Evolutionary conservation across 1,140 invertebrate genomes (phyloP).

Genomic region (Drosophila subpulchrella): DNA sequence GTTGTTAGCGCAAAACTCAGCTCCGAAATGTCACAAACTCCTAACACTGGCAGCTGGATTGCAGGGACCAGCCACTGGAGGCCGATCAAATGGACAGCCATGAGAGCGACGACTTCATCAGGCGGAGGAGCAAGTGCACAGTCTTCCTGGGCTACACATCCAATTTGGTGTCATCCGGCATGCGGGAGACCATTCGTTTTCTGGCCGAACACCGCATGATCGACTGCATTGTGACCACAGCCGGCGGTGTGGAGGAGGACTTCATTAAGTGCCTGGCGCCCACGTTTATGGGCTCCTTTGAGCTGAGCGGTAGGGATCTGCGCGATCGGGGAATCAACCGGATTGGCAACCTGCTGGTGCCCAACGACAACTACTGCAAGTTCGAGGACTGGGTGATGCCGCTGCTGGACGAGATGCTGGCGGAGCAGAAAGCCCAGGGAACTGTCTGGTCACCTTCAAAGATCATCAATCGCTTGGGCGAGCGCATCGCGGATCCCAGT

Average conservation of each 20-base stretch:
- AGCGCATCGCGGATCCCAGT: slow-evolving; percentile 95
- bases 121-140: slow-evolving; percentile 93
- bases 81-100: slow-evolving; percentile 88
- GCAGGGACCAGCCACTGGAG: slow-evolving; percentile 87
- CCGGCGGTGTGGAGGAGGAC: slow-evolving; percentile 99
- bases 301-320: slow-evolving; percentile 91
- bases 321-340: slow-evolving; percentile 97
- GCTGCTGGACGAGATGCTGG: slow-evolving; percentile 95
- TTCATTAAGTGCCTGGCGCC: slow-evolving; percentile 99
- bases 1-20: not conserved
- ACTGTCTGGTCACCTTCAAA: slow-evolving; percentile 97
- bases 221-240: slow-evolving; percentile 98
- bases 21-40: slow-evolving; percentile 3
- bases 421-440: slow-evolving; percentile 92
- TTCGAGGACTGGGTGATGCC: slow-evolving; percentile 99
- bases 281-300: slow-evolving; percentile 93
- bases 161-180: slow-evolving; percentile 97
- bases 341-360: slow-evolving; percentile 98
- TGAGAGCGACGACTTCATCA: slow-evolving; percentile 92
- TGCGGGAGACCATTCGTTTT: slow-evolving; percentile 96
- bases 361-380: slow-evolving; percentile 99
- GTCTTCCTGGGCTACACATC: slow-evolving; percentile 99
- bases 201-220: slow-evolving; percentile 94
- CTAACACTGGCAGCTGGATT: slow-evolving; percentile 83
- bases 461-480: slow-evolving; percentile 93